Evolutionary conservation across 64 coral and sea anemone genomes (phyloP).

Genomic region (Stichodactyla helianthus): DNA sequence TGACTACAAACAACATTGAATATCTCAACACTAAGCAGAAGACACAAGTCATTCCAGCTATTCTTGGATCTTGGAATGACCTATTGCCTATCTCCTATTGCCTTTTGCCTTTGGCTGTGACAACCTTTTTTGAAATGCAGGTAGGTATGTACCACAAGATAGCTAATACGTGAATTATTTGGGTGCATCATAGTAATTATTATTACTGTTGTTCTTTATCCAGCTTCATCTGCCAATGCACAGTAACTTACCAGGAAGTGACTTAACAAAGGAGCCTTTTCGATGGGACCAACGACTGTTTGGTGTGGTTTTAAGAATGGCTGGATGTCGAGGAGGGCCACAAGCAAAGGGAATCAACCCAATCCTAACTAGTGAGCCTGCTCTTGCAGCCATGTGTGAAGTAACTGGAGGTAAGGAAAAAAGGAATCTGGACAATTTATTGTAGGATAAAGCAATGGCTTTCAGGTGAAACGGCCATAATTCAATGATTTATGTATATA

Average conservation of each 20-base stretch:
- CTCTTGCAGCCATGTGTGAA: conserved; percentile 92
- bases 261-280: conserved; percentile 94
- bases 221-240: conserved; percentile 97
- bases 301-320: conserved; percentile 82
- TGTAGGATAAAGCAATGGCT: neutral
- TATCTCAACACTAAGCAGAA: no score
- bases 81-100: no score
- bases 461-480: no score
- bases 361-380: conserved; percentile 46
- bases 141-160: no score
- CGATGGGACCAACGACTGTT: conserved; percentile 97
- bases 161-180: no score
- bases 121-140: no score
- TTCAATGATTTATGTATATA: no score
- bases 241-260: conserved; percentile 74
- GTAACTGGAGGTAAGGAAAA: conserved; percentile 94
- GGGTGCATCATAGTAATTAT: neutral
- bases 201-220: neutral
- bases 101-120: no score
- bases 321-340: conserved; percentile 57
- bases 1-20: no score
- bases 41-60: no score
- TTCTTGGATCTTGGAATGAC: no score
- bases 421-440: neutral
- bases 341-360: conserved; percentile 46